Percentiles rank a stretch among this genome's conserved stretches.
These are phyloP conservation scores for Balearica regulorum DNA, from an alignment of 2,797 vertebrate genomes.

Conservation along the genomic window DNA sequence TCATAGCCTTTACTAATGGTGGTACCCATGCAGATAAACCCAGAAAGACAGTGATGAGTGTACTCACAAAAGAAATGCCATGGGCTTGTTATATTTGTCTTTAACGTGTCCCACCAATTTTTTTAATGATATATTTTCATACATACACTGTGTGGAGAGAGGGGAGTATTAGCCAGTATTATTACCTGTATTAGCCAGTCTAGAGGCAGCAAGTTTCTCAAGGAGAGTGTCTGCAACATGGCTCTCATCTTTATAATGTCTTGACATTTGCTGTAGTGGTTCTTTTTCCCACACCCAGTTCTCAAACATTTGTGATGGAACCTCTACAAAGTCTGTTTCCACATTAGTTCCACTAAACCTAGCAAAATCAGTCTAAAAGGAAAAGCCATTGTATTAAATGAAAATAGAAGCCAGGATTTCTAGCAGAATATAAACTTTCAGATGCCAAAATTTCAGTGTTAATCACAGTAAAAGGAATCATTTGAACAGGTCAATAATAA, in stretches of 20 bases:
- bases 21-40: background rate
- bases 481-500: background rate
- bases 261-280: conserved; percentile 86
- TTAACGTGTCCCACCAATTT: background rate
- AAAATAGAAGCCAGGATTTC: background rate
- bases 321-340: conserved; percentile 95
- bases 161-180: background rate
- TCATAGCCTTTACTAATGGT: background rate
- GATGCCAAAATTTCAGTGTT: background rate
- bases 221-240: conserved; percentile 82
- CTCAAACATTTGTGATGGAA: conserved; percentile 95
- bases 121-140: background rate
- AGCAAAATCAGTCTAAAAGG: conserved; percentile 84
- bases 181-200: conserved; percentile 91
- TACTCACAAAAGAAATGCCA: background rate
- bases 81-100: background rate
- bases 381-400: background rate
- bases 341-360: conserved; percentile 93
- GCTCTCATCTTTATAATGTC: conserved; percentile 86
- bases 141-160: background rate
- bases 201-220: conserved; percentile 88
- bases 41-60: background rate
- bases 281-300: conserved; percentile 98
- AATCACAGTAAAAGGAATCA: background rate
- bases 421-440: background rate